A percentile compares a stretch with the other conserved stretches of the same genome.
Conservation (phyloP, 2,888 invertebrate species). For the Rotaria socialis region DNA sequence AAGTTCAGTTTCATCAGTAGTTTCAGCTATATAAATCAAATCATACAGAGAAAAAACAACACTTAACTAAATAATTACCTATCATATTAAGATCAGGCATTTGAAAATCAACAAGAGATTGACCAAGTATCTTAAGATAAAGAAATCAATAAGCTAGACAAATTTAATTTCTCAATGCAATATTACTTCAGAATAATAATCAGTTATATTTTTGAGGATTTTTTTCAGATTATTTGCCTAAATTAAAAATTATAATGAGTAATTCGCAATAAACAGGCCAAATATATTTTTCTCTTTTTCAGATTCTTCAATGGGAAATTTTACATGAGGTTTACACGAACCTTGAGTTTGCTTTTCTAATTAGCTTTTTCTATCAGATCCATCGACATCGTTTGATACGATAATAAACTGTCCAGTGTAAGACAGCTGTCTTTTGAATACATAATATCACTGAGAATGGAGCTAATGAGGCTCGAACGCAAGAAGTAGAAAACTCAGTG, state of each 20-base stretch:
- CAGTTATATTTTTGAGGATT: conserved; percentile 74
- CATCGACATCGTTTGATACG: too few relatives aligned
- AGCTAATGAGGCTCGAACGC: too few relatives aligned
- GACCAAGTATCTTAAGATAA: conserved; percentile 66
- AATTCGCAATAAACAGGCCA: too few relatives aligned
- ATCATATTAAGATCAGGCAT: conserved; percentile 78
- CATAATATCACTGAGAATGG: too few relatives aligned
- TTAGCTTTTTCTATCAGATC: too few relatives aligned
- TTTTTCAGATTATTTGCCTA: conserved; percentile 75
- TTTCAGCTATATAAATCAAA: conserved; percentile 63
- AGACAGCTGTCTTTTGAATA: too few relatives aligned
- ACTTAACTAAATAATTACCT: conserved; percentile 51
- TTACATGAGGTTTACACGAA: too few relatives aligned
- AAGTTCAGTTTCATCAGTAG: conserved; percentile 74
- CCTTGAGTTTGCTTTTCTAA: too few relatives aligned
- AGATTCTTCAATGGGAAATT: too few relatives aligned
- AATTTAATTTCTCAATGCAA: conserved; percentile 44
- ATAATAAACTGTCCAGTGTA: too few relatives aligned
- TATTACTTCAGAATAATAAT: conserved; percentile 75
- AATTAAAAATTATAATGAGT: conserved; percentile 38
- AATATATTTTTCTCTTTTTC: too few relatives aligned
- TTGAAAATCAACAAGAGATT: conserved; percentile 74
- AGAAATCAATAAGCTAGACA: conserved; percentile 46
- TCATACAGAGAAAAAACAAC: background rate
- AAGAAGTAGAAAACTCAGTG: too few relatives aligned